Base-by-base conservation (phyloP, 2,113 vertebrate genomes). In the Chroicocephalus ridibundus region DNA sequence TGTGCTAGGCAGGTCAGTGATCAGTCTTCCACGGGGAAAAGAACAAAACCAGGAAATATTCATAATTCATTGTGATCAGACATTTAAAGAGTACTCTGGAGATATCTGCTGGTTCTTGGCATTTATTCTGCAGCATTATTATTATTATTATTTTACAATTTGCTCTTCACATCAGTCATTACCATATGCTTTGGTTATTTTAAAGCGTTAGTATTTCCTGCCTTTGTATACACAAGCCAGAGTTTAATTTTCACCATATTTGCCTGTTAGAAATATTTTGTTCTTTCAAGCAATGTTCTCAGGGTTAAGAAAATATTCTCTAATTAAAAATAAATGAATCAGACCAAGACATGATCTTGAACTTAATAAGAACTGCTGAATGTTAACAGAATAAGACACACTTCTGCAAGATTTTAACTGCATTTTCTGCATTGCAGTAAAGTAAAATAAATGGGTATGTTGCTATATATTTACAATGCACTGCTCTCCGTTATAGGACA, bases 31-130 rank as follows among this genome's bases (percentile, higher is more conserved):
- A 76, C n/a, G 36, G 86, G 89, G 75, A 89, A 75, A 95, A 81
- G 90, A 95, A 93, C 91, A 96, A 88, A 96, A 88, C 34, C 31
- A 57, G 58, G 47, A 93, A 83, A 65, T 82, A 96, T 86, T 92
- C 68, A 90, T 96, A 93, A 96, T 96, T 96, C 95, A 95, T 93
- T 86, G 40, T 70, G 71, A 92, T 80, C 92, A 94, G 72, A 47
- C 44, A 61, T 95, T 96, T 94, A 93, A 93, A 82, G 85, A 92
- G 52, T 79, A 65, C 92, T 90, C 92, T 76, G 49, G 94, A 94
- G 93, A 89, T 69, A 90, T 69, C 16, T 93, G 15, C 61, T 77
- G 26, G 32, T 77, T 82, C 26, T 58, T 34, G 22, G 14, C 49
- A 74, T 90, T 92, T 91, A 83, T 82, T 93, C 74, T 62, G 17